Conservation (phyloP, 2,113 vertebrate species). For the Heloderma charlesbogerti region DNA sequence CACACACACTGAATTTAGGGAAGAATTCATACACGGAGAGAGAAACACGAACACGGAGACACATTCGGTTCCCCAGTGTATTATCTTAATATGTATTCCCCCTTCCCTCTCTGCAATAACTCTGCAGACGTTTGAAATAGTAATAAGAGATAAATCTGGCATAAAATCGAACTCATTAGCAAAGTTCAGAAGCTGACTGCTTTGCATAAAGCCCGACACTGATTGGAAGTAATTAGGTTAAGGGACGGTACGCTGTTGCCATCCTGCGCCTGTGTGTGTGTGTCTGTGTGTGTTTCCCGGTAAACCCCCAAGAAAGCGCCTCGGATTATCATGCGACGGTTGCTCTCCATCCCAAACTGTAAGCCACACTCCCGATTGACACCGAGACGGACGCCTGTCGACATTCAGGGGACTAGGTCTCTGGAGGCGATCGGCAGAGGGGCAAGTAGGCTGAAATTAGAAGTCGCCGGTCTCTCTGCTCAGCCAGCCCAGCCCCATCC, state of each 20-base stretch:
- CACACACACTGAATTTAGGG: neutral
- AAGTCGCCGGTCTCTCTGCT: neutral
- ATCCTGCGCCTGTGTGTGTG: slow-evolving; percentile 73
- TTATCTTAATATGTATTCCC: slow-evolving; percentile 28
- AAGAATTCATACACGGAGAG: neutral
- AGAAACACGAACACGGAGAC: neutral
- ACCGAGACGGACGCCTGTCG: neutral
- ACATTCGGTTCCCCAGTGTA: slow-evolving; percentile 4
- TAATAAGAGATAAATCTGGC: slow-evolving; percentile 96
- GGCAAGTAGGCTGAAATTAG: neutral
- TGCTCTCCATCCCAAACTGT: too few relatives aligned
- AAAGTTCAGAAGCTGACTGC: slow-evolving; percentile 95
- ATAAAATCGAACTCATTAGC: slow-evolving; percentile 99
- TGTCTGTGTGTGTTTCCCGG: neutral
- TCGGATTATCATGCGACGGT: too few relatives aligned
- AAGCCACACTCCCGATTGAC: neutral
- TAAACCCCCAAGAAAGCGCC: neutral
- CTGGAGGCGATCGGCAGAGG: too few relatives aligned
- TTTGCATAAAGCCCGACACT: slow-evolving; percentile 93
- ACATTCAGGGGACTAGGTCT: neutral
- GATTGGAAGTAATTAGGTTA: slow-evolving; percentile 96
- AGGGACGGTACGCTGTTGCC: slow-evolving; percentile 81
- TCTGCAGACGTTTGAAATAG: slow-evolving; percentile 86
- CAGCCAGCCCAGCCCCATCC: too few relatives aligned
- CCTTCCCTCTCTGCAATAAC: slow-evolving; percentile 71